Percentiles rank a stretch among this genome's conserved stretches.
Conservation (phyloP, 2,113 vertebrate species). For the Rattus norvegicus region DNA sequence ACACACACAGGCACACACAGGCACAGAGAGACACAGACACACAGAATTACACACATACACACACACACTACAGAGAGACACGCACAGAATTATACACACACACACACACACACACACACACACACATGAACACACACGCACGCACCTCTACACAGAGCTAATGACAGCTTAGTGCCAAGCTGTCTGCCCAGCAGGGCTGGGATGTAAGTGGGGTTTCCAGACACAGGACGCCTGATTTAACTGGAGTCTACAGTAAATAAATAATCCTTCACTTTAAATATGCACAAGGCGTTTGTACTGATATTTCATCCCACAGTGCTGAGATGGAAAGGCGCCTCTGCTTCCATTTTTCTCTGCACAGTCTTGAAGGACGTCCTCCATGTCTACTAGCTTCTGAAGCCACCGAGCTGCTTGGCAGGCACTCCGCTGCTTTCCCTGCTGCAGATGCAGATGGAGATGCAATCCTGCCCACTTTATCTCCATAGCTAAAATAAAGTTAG, state of each 20-base stretch:
- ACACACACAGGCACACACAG: not conserved
- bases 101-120: not conserved
- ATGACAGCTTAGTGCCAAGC: not conserved
- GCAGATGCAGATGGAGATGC: not conserved
- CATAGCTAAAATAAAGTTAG: not conserved
- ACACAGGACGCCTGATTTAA: not conserved
- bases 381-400: not conserved
- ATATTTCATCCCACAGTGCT: not conserved
- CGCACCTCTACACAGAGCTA: not conserved
- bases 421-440: not conserved
- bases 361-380: not conserved
- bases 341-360: not conserved
- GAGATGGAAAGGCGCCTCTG: not conserved
- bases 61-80: not conserved
- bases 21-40: not conserved
- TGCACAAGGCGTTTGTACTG: not conserved
- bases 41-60: not conserved
- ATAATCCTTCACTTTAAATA: not conserved
- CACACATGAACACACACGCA: not conserved
- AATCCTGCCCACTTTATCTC: not conserved
- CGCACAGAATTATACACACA: not conserved
- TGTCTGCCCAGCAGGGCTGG: not conserved
- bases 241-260: slow-evolving; percentile 2
- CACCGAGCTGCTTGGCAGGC: not conserved
- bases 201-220: not conserved